A percentile compares a stretch with the other conserved stretches of the same genome.
Conservation (phyloP, 1,140 invertebrate genomes). For the Diploscapter pachys region DNA sequence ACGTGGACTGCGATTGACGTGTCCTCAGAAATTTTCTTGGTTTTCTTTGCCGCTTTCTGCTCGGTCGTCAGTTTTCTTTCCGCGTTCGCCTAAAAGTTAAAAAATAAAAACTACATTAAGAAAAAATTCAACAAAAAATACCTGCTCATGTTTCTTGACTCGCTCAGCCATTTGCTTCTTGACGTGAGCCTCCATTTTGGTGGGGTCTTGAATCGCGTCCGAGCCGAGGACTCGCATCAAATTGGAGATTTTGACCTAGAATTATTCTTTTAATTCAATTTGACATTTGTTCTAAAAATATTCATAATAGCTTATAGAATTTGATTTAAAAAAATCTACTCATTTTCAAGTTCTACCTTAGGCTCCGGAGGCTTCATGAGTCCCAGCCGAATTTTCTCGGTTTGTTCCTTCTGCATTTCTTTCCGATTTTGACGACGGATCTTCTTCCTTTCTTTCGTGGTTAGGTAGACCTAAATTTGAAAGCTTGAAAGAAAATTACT, state of each 20-base stretch:
- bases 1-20: constrained; percentile 85
- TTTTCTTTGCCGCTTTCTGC: constrained; percentile 87
- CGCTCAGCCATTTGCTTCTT: constrained; percentile 95
- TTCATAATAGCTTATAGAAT: not conserved
- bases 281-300: not conserved
- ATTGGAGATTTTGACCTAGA: constrained; percentile 82
- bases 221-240: constrained; percentile 95
- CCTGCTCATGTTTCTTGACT: constrained; percentile 67
- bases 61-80: constrained; percentile 86
- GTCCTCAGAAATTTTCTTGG: constrained; percentile 83
- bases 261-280: constrained; percentile 5
- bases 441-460: constrained; percentile 95
- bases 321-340: not conserved
- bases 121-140: constrained; percentile 62
- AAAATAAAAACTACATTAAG: constrained; percentile 69
- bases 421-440: constrained; percentile 85
- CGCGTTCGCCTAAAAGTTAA: constrained; percentile 74
- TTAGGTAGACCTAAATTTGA: constrained; percentile 83
- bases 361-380: constrained; percentile 92
- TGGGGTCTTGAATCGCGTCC: constrained; percentile 96
- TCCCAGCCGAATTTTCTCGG: constrained; percentile 93
- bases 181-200: constrained; percentile 96
- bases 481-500: constrained; percentile 27
- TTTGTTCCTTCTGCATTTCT: constrained; percentile 95
- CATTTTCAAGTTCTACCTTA: constrained; percentile 65